Percentiles rank a stretch among this genome's conserved stretches.
Conservation (phyloP, 2,888 invertebrate genomes). For the Phyllotreta cruciferae region DNA sequence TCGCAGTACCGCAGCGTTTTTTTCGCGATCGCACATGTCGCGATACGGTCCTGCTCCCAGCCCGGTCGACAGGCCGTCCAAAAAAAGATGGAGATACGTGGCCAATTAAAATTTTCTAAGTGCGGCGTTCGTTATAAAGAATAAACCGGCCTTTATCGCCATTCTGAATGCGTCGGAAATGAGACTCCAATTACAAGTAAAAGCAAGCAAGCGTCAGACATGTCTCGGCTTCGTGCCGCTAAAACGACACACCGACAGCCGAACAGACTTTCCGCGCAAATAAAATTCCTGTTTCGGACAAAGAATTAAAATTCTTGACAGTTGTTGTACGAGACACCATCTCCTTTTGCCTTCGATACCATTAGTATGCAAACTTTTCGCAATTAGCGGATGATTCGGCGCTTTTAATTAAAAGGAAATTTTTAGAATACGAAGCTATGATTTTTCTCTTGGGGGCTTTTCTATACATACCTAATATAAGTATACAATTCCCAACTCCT, state of each 20-base stretch:
- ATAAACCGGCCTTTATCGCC: constrained; percentile 59
- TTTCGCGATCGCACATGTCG: background rate
- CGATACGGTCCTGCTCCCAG: constrained; percentile 26
- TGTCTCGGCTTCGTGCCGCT: constrained; percentile 58
- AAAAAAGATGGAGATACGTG: constrained; percentile 58
- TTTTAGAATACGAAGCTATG: constrained; percentile 38
- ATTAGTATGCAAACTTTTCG: constrained; percentile 44
- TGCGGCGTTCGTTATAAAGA: constrained; percentile 58
- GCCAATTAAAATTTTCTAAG: constrained; percentile 62
- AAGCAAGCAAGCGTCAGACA: constrained; percentile 59
- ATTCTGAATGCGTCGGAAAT: constrained; percentile 61
- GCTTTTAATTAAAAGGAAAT: constrained; percentile 42
- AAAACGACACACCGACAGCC: constrained; percentile 56
- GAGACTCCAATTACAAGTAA: constrained; percentile 60
- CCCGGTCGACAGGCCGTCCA: constrained; percentile 46
- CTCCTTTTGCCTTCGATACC: constrained; percentile 32
- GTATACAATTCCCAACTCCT: background rate
- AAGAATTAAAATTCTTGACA: constrained; percentile 59
- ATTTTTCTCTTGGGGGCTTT: constrained; percentile 29
- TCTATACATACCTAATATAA: background rate
- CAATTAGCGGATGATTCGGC: constrained; percentile 41
- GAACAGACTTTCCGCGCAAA: constrained; percentile 53
- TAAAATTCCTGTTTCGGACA: constrained; percentile 56
- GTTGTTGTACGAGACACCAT: constrained; percentile 53
- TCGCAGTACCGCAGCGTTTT: background rate